A percentile compares a stretch with the other conserved stretches of the same genome.
These are phyloP conservation scores for Dendrocopos noguchii DNA, from an alignment of 2,113 vertebrate species.

Conservation along the genomic window DNA sequence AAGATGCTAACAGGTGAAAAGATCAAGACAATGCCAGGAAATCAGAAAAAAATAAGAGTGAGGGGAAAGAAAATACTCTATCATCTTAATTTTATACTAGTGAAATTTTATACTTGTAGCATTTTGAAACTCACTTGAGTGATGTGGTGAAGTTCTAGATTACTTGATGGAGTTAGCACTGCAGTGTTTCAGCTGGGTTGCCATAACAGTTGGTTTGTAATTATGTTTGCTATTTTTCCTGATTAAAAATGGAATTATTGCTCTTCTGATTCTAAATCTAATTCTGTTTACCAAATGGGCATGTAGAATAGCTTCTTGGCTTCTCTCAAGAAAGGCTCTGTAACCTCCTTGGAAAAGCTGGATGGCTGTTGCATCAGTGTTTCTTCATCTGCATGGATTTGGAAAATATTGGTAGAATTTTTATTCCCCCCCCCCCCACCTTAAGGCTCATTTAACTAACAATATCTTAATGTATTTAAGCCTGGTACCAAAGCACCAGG, in stretches of 20 bases:
- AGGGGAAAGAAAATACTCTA: background rate
- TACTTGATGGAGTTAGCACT: background rate
- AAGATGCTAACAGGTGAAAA: background rate
- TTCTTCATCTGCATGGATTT: background rate
- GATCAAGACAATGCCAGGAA: background rate
- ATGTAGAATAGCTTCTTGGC: background rate
- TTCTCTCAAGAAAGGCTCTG: background rate
- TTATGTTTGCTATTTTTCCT: conserved; percentile 17
- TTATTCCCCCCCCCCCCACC: background rate
- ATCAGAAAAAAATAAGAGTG: background rate
- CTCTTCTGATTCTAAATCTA: background rate
- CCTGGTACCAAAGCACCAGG: background rate
- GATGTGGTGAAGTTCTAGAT: background rate
- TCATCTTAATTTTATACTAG: background rate
- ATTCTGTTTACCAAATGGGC: background rate
- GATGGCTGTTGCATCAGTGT: accelerated
- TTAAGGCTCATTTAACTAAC: background rate
- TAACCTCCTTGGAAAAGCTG: background rate
- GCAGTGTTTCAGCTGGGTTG: background rate
- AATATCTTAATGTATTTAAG: background rate
- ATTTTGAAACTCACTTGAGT: background rate
- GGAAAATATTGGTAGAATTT: background rate
- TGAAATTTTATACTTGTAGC: background rate
- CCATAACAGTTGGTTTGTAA: background rate
- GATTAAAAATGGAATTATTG: conserved; percentile 11